Evolutionary conservation across 2,113 vertebrate genomes (phyloP), one percentile per base, ranked within the genome.

Genomic region (Morone chrysops): DNA sequence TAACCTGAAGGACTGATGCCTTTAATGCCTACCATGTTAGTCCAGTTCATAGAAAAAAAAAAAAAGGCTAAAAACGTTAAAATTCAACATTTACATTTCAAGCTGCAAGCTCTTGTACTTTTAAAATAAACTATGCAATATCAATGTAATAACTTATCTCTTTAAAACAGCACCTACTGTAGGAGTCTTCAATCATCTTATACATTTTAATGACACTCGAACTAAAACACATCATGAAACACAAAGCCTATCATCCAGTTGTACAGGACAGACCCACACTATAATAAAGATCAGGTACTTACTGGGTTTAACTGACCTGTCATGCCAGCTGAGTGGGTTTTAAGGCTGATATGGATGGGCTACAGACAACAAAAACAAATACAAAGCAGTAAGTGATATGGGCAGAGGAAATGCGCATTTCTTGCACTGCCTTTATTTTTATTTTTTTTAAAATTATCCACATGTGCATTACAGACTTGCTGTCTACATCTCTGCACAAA

Each of bases 261-360:
- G 40, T 36, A 84, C 48, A 85, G 67, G 65, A 89, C 63, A 89
- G 74, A 91, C 71, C 82, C 87, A 85, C 72, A 92, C 75, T 86
- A 66, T 74, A 90, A 89, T 95, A 94, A 95, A 96, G 85, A 97
- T 94, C 94, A 93, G 96, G 97, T 99, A 98, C 97, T 98, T 98
- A 98, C 97, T 97, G 90, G 95, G 94, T 95, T 95, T 97, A 97
- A 97, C 97, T 96, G 97, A 97, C 97, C 97, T 97, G 96, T 97
- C 96, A 96, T 97, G 96, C 95, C 97, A 97, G 96, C 95, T 96
- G 95, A 97, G 95, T 96, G 95, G 95, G 94, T 93, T 96, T 93
- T 95, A 90, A 93, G 84, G 90, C 90, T 96, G 96, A 97, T 96
- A 97, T 80, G 87, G 91, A 91, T 72, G 92, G 75, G 96, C 97